Evolutionary conservation across 2,797 vertebrate genomes (phyloP).

Genomic region (Tauraco hartlaubi): DNA sequence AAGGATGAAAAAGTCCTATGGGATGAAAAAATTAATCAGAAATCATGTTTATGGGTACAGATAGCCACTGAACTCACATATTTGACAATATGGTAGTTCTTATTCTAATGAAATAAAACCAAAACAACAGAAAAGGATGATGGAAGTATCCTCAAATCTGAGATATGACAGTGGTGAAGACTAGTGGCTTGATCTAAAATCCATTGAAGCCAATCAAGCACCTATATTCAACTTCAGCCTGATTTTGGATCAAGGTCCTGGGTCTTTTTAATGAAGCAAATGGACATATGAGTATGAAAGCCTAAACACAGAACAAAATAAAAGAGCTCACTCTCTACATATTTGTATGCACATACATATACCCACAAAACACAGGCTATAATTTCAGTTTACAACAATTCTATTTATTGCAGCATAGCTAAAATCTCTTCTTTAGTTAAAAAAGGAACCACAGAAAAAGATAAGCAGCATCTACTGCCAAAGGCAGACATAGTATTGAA

Average conservation of each 20-base stretch:
- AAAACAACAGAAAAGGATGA: neutral
- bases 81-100: conserved; percentile 61
- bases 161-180: conserved; percentile 9
- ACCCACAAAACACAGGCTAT: conserved; percentile 20
- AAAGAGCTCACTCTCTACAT: conserved; percentile 51
- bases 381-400: neutral
- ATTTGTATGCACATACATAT: conserved; percentile 4
- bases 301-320: conserved; percentile 52
- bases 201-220: neutral
- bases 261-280: conserved; percentile 27
- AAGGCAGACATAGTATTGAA: neutral
- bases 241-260: conserved; percentile 49
- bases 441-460: neutral
- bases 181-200: conserved; percentile 59
- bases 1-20: neutral
- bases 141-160: conserved; percentile 9
- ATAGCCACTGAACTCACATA: conserved; percentile 52
- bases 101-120: conserved; percentile 5
- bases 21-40: conserved; percentile 20
- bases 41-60: conserved; percentile 5
- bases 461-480: neutral
- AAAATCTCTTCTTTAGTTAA: neutral
- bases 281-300: conserved; percentile 22
- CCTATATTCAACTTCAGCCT: neutral
- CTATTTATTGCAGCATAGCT: neutral